Base-by-base conservation (phyloP, 2,797 vertebrate genomes). In the Danio aesculapii region DNA sequence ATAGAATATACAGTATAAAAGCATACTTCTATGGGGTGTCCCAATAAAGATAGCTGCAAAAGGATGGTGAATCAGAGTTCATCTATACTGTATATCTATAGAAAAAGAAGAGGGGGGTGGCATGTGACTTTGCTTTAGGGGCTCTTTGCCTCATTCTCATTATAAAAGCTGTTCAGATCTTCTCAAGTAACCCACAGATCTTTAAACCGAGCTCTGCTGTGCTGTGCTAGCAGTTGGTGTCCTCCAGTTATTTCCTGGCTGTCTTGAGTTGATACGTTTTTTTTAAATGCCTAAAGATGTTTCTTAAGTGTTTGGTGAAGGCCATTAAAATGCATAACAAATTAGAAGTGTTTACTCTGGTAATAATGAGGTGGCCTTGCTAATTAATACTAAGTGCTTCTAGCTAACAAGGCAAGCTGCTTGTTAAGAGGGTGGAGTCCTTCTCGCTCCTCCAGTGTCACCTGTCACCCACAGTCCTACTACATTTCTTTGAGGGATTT, bases 321-420 rank as follows among this genome's bases (percentile, higher is more conserved):
- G 91, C 93, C 93, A 96, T 97, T 96, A 96, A 97, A 95, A 96
- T 96, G 94, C 94, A 94, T 96, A 93, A 93, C 94, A 95, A 95
- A 95, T 95, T 95, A 96, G 95, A 88, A 91, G 94, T 96, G 94
- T 95, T 97, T 96, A 96, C 95, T 93, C 86, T 92, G 92, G 92
- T 94, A 88, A 93, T 97, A 95, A 96, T 95, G 94, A 95, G 94
- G 95, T 92, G 94, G 90, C 94, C 83, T 88, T 84, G 88, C 94
- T 95, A 95, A 96, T 95, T 94, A 92, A 91, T 90, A 88, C 92
- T 88, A 72, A 91, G 89, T 90, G 87, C 87, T 92, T 90, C 87
- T 77, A 62, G 80, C 89, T 92, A 93, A 93, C 89, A 81, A 85
- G 89, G 80, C 83, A 79, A 84, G 85, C 87, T 84, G 88, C 86